Evolutionary conservation across 2,113 vertebrate genomes (phyloP).

Genomic region (Dasyprocta punctata): DNA sequence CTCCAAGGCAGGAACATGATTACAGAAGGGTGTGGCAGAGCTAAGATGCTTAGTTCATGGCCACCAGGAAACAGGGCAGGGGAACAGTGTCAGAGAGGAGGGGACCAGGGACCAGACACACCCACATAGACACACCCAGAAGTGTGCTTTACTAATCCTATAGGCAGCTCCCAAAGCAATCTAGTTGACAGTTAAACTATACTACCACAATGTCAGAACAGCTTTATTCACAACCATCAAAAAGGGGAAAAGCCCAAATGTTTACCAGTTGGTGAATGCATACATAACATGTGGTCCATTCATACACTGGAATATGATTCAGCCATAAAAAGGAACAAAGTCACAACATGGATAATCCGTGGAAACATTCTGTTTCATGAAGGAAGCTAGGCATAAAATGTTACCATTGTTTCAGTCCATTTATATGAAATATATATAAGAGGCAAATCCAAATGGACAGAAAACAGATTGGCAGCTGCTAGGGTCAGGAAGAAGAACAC

Average conservation of each 20-base stretch:
- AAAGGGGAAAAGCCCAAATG: too few species aligned
- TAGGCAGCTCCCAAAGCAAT: background rate
- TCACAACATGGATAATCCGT: background rate
- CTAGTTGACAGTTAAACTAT: background rate
- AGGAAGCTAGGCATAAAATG: background rate
- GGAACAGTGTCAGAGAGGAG: background rate
- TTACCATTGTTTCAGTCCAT: background rate
- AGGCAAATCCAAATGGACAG: background rate
- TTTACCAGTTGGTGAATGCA: background rate
- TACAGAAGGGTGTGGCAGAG: background rate
- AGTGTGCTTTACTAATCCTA: background rate
- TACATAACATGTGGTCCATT: background rate
- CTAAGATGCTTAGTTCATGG: background rate
- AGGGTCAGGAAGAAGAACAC: background rate
- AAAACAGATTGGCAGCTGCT: background rate
- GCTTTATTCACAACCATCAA: accelerated
- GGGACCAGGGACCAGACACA: background rate
- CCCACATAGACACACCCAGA: background rate
- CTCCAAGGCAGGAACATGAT: background rate
- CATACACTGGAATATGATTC: background rate
- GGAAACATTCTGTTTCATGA: background rate
- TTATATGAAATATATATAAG: background rate
- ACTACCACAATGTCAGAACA: background rate
- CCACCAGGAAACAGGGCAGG: background rate
- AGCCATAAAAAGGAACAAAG: background rate